phyloP scores from a whole-genome alignment of 2,888 invertebrate species.

The Drosophila helvetica region DNA sequence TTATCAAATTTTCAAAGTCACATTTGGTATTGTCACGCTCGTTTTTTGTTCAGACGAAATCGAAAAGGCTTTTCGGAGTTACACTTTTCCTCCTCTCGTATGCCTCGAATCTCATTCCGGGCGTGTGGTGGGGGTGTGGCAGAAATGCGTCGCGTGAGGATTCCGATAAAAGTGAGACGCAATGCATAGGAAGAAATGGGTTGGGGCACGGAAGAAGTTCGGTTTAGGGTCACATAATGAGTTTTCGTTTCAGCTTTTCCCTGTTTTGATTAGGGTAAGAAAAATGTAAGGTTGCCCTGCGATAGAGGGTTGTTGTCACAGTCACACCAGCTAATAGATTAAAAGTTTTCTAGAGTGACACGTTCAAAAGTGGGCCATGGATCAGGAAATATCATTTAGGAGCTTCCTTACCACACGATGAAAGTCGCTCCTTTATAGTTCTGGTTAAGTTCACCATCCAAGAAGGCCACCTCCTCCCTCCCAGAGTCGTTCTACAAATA shows the following conservation, averaged over 20 bases:
- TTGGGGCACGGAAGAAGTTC: slow-evolving; percentile 39
- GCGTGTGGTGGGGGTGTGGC: slow-evolving; percentile 10
- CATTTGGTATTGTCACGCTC: slow-evolving; percentile 81
- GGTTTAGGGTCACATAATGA: slow-evolving; percentile 51
- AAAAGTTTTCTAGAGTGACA: slow-evolving; percentile 6
- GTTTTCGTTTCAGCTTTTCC: slow-evolving; percentile 40
- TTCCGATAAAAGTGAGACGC: slow-evolving; percentile 64
- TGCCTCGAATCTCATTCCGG: slow-evolving; percentile 14
- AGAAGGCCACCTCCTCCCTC: background rate
- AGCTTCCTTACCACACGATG: too few relatives aligned
- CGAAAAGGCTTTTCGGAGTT: slow-evolving; percentile 58
- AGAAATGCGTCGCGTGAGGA: slow-evolving; percentile 56
- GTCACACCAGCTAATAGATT: slow-evolving; percentile 32
- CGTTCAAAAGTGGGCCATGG: background rate
- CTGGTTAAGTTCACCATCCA: too few relatives aligned
- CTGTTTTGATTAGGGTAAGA: slow-evolving; percentile 30
- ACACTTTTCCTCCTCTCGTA: background rate
- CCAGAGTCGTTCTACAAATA: slow-evolving; percentile 27
- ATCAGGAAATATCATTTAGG: background rate
- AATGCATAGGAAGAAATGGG: slow-evolving; percentile 42
- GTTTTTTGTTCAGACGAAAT: slow-evolving; percentile 50
- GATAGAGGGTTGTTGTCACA: slow-evolving; percentile 16
- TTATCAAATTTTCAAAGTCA: slow-evolving; percentile 82
- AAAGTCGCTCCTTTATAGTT: too few relatives aligned
- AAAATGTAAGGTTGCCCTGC: background rate